Evolutionary conservation across 2,888 invertebrate genomes (phyloP).

Genomic region (Oligia latruncula): DNA sequence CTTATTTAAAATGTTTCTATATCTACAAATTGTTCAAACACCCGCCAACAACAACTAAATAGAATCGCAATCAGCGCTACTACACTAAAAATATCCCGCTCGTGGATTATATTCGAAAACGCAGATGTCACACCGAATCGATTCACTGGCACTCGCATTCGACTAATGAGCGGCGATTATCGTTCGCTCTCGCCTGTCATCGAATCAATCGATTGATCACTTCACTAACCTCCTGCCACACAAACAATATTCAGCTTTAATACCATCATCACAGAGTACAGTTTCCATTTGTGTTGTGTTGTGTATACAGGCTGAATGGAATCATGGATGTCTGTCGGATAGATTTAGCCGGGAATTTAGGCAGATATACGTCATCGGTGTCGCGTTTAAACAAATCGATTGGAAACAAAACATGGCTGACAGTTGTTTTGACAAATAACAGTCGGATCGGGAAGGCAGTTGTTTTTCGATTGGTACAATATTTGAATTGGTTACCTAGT

Average conservation of each 20-base stretch:
- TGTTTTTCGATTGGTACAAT: constrained; percentile 59
- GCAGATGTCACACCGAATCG: constrained; percentile 74
- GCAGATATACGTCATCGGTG: constrained; percentile 80
- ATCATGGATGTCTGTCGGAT: constrained; percentile 79
- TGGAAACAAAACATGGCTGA: constrained; percentile 72
- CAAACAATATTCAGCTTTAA: constrained; percentile 61
- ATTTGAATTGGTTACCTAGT: constrained; percentile 50
- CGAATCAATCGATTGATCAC: constrained; percentile 80
- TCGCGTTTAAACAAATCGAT: constrained; percentile 74
- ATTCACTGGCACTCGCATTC: constrained; percentile 72
- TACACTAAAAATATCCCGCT: constrained; percentile 65
- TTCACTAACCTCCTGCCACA: constrained; percentile 44
- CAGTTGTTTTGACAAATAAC: constrained; percentile 71
- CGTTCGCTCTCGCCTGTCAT: constrained; percentile 83
- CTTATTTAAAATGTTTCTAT: neutral
- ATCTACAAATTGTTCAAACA: constrained; percentile 1
- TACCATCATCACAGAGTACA: constrained; percentile 26
- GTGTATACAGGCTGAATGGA: constrained; percentile 68
- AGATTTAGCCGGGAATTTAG: constrained; percentile 83
- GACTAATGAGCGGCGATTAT: constrained; percentile 85
- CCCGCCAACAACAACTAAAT: constrained; percentile 42
- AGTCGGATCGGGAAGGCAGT: constrained; percentile 53
- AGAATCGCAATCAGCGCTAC: constrained; percentile 59
- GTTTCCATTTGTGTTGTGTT: constrained; percentile 44
- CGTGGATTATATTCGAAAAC: constrained; percentile 68